A percentile compares a stretch with the other conserved stretches of the same genome.
Evolutionary conservation across 2,797 vertebrate genomes (phyloP).

Genomic region (Nyctalus aviator): DNA sequence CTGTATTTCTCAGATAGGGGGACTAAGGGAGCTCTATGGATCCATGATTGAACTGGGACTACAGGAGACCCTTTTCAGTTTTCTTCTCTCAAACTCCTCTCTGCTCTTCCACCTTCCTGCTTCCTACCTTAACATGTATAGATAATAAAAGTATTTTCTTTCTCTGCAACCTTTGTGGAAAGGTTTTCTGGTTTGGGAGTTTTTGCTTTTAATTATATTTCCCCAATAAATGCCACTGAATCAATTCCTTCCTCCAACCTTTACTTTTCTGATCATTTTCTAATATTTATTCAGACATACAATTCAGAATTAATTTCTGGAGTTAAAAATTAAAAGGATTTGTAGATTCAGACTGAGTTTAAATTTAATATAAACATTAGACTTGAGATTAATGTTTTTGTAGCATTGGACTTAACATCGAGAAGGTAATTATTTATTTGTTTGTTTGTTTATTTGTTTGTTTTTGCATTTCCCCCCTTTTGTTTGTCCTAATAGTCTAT

Average conservation of each 20-base stretch:
- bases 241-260: not conserved
- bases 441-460: not conserved
- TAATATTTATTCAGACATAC: not conserved
- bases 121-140: not conserved
- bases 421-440: not conserved
- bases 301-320: not conserved
- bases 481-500: not conserved
- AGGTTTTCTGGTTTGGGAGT: not conserved
- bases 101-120: rapidly evolving
- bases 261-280: not conserved
- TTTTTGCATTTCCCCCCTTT: not conserved
- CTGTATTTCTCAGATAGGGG: not conserved
- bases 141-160: not conserved
- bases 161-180: not conserved
- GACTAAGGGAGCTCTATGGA: rapidly evolving
- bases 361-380: not conserved
- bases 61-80: rapidly evolving
- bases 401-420: not conserved
- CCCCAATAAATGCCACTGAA: not conserved
- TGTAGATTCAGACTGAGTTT: not conserved
- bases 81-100: too few species aligned
- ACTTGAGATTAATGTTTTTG: not conserved
- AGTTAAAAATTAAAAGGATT: not conserved
- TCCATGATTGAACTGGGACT: rapidly evolving
- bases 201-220: not conserved